phyloP scores from a whole-genome alignment of 64 coral and sea anemone genomes.

The Orbicella faveolata region DNA sequence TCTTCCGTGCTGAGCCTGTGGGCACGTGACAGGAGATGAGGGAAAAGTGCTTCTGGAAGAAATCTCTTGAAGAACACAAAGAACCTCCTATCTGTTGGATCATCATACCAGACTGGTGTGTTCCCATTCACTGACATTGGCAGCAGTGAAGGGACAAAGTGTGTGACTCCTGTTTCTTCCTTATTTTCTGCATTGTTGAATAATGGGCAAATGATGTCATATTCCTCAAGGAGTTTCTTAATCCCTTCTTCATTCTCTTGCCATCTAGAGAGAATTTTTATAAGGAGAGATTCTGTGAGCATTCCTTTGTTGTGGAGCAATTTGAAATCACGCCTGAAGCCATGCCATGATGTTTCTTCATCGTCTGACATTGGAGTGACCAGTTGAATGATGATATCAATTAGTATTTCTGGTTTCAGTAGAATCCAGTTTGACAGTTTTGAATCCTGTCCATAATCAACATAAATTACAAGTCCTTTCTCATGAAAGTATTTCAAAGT shows the following conservation, averaged over 20 bases:
- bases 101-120: slow-evolving; percentile 38
- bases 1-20: slow-evolving; percentile 19
- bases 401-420: slow-evolving; percentile 47
- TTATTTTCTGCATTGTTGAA: not conserved
- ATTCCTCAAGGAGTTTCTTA: slow-evolving; percentile 36
- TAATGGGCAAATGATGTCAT: slow-evolving; percentile 54
- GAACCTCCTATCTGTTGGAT: slow-evolving; percentile 42
- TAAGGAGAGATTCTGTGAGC: slow-evolving; percentile 22
- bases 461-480: slow-evolving; percentile 69
- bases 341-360: slow-evolving; percentile 10
- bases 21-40: slow-evolving; percentile 59
- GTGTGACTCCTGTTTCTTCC: slow-evolving; percentile 5
- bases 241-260: not conserved
- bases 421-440: slow-evolving; percentile 56
- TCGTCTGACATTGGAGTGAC: slow-evolving; percentile 18
- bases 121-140: slow-evolving; percentile 16
- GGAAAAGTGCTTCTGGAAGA: slow-evolving; percentile 68
- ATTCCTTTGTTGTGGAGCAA: slow-evolving; percentile 31
- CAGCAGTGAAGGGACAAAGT: slow-evolving; percentile 59
- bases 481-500: slow-evolving; percentile 69
- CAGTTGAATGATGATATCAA: slow-evolving; percentile 29
- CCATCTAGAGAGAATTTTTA: not conserved
- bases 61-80: slow-evolving; percentile 54
- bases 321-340: slow-evolving; percentile 17
- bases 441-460: slow-evolving; percentile 2